Evolutionary conservation across 2,113 vertebrate genomes (phyloP), one percentile per base, ranked within the genome.

Genomic region (Plestiodon gilberti): DNA sequence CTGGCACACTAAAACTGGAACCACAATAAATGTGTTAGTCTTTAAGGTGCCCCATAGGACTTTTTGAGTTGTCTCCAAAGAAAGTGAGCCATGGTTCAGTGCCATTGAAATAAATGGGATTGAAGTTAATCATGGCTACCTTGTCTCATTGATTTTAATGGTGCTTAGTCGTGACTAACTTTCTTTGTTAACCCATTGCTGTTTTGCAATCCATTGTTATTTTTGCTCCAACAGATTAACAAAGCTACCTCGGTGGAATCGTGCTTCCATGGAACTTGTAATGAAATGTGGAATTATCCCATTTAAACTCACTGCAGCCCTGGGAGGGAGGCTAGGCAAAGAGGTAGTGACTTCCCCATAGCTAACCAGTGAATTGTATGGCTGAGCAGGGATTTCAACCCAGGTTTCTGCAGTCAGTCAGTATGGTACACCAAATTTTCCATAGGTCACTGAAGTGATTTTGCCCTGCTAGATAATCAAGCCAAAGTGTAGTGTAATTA

Each of bases 401-500:
- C 61, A 64, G 18, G 35, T 40, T 33, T 71, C 18, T 22, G 20
- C 20, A 35, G 35, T 22, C 38, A 13, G 18, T 40, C 55, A 3
- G 62, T 62, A 20, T 43, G 28, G 38, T 74, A n/a, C 22, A 40
- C 13, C 33, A 59, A 67, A 40, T 20, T 48, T 84, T 65, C 74
- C 40, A 52, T n/a, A 35, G 83, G 22, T 33, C 18, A 55, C 4
- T 52, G 57, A 62, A n/a, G 28, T 18, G 33, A 40, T 9, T 81
- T 67, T 3, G 7, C 28, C n/a, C 40, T 38, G 4, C 15, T 67
- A 11, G 9, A 5, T 67, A 55, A 38, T 57, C 20, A 85, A 87
- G 55, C 1, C 0, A 35, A 18, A 52, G 25, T 28, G n/a, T 52
- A 28, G 33, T 22, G 1, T 25, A 28, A 6, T 8, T 6, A 0